Percentiles rank a stretch among this genome's conserved stretches.
These are phyloP conservation scores for Iselma pallidipennis DNA, from an alignment of 2,888 invertebrate genomes.

Conservation along the genomic window DNA sequence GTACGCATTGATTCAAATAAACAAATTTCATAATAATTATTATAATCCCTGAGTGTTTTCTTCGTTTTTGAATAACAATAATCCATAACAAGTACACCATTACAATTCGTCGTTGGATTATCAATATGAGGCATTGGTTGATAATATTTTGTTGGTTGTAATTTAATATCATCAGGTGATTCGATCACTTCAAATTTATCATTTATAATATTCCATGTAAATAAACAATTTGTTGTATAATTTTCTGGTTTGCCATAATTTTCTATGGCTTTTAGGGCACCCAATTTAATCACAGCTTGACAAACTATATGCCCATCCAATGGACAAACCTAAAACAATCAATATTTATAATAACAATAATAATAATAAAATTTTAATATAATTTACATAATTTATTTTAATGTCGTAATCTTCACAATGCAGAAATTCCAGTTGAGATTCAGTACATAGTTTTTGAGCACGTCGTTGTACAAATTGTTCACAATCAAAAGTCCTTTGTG, in stretches of 20 bases:
- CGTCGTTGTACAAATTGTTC: constrained; percentile 55
- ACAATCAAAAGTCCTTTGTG: constrained; percentile 55
- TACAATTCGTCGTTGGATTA: constrained; percentile 39
- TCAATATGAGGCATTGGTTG: constrained; percentile 38
- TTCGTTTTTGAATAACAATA: constrained; percentile 45
- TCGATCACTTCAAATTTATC: constrained; percentile 52
- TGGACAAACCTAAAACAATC: constrained; percentile 52
- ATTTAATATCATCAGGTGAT: constrained; percentile 40
- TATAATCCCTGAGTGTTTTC: constrained; percentile 50
- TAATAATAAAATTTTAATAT: neutral
- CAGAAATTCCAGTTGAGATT: constrained; percentile 51
- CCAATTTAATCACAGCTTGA: constrained; percentile 55
- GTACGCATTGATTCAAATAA: constrained; percentile 19
- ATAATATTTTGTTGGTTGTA: constrained; percentile 41
- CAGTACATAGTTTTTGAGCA: constrained; percentile 53
- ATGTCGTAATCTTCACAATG: constrained; percentile 57
- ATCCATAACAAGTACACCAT: constrained; percentile 48
- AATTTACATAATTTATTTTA: constrained; percentile 53
- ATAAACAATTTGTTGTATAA: constrained; percentile 49
- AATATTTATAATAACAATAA: neutral
- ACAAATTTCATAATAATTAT: constrained; percentile 49
- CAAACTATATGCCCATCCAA: constrained; percentile 54
- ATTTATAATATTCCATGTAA: constrained; percentile 53
- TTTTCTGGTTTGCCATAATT: constrained; percentile 44
- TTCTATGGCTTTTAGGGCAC: constrained; percentile 44